Evolutionary conservation across 2,113 vertebrate species (phyloP).

Genomic region (Paralichthys olivaceus): DNA sequence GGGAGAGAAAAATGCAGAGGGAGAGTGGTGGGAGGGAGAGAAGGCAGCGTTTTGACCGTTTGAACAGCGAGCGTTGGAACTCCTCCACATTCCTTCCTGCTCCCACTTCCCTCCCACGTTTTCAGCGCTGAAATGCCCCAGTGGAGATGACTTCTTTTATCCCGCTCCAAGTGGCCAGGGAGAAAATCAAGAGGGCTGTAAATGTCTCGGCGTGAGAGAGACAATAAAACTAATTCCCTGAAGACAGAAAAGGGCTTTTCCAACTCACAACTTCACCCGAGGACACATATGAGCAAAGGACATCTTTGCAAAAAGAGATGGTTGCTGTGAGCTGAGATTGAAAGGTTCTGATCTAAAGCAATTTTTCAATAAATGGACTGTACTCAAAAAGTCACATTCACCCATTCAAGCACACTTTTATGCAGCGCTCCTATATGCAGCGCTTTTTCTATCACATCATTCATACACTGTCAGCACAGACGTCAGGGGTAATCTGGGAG

Average conservation of each 20-base stretch:
- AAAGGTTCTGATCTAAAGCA: background rate
- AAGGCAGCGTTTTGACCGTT: slow-evolving; percentile 30
- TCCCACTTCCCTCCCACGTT: slow-evolving; percentile 66
- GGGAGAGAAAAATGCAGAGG: slow-evolving; percentile 19
- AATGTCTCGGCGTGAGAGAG: slow-evolving; percentile 73
- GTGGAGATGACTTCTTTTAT: slow-evolving; percentile 71
- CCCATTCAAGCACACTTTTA: background rate
- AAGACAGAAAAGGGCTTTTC: slow-evolving; percentile 56
- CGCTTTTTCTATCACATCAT: too few relatives aligned
- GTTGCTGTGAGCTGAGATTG: background rate
- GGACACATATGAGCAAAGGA: background rate
- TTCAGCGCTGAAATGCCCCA: slow-evolving; percentile 56
- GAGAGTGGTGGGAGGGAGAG: background rate
- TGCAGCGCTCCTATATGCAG: too few relatives aligned
- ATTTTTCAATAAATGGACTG: too few relatives aligned
- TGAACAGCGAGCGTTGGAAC: slow-evolving; percentile 52
- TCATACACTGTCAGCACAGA: too few relatives aligned
- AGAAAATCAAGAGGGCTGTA: slow-evolving; percentile 72
- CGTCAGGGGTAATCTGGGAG: too few relatives aligned
- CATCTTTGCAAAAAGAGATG: background rate
- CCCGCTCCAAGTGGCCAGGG: slow-evolving; percentile 63
- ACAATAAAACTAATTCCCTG: slow-evolving; percentile 66
- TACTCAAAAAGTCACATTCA: background rate
- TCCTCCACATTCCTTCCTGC: slow-evolving; percentile 65
- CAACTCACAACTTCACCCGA: slow-evolving; percentile 18